Evolutionary conservation across 2,888 invertebrate species (phyloP), one percentile per base, ranked within the genome.

Genomic region (Sminthurinus aureus): DNA sequence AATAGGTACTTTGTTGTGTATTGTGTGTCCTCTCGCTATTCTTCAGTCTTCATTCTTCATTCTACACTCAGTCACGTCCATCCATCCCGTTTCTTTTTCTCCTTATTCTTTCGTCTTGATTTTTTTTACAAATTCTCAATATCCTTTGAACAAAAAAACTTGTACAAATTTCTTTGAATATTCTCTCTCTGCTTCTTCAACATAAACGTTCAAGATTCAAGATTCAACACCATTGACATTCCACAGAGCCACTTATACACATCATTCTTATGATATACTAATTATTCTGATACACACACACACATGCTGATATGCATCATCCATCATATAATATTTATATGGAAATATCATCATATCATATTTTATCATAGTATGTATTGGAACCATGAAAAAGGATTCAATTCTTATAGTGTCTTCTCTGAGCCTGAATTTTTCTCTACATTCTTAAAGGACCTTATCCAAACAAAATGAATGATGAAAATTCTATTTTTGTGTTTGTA

Each of bases 171-270:
- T 69, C 69, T 69, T 20, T 12, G 69, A n/a, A 0, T 24, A 8
- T 73, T 38, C 38, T 73, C 26, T 26, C 26, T 75, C 75, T 75
- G 18, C 58, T 0, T 75, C 51, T 22, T 9, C 51, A 51, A 51
- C 50, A 6, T n/a, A 15, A 3, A 75, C 38, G 8, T 26, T 20
- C 38, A 52, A 26, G 1, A 6, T 38, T 38, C 3, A 38, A 38
- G 3, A 38, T 38, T 38, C 38, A 38, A 26, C 13, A 26, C 71
- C 24, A 76, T 76, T 76, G 76, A 52, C 52, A 76, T 76, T 76
- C 76, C 76, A 76, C 76, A 76, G 50, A 76, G 76, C 58, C 76
- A 76, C 76, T 76, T 76, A 20, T 76, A 13, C 20, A 26, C 76
- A 52, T 76, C 58, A 58, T 67, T 67, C n/a, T 67, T 18, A 67